A percentile compares a stretch with the other conserved stretches of the same genome.
Evolutionary conservation across 2,113 vertebrate genomes (phyloP).

Genomic region (Parotia lawesii): DNA sequence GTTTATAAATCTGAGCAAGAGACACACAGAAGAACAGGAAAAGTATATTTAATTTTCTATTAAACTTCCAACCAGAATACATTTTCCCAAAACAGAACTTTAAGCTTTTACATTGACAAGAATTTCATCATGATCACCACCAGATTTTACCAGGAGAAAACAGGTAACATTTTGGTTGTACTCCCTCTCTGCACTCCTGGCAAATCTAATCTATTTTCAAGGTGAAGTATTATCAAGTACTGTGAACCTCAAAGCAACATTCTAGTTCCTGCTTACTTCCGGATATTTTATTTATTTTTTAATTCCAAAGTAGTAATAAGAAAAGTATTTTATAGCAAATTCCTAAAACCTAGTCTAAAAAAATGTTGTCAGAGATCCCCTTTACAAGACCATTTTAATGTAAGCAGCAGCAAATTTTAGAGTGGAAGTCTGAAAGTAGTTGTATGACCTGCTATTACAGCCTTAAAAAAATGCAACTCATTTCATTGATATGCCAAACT

Average conservation of each 20-base stretch:
- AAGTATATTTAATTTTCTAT: constrained; percentile 73
- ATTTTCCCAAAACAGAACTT: constrained; percentile 39
- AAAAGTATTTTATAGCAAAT: constrained; percentile 53
- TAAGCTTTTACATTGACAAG: constrained; percentile 16
- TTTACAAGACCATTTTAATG: constrained; percentile 15
- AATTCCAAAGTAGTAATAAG: constrained; percentile 24
- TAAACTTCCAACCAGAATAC: constrained; percentile 63
- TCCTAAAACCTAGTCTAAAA: constrained; percentile 19
- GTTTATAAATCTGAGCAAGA: neutral
- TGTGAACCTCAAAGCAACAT: constrained; percentile 13
- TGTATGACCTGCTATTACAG: neutral
- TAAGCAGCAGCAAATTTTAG: constrained; percentile 17
- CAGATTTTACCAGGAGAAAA: constrained; percentile 16
- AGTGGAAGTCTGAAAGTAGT: constrained; percentile 17
- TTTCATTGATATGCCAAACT: neutral
- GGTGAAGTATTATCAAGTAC: neutral
- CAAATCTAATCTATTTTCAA: neutral
- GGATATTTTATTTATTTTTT: neutral
- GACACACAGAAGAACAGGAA: constrained; percentile 45
- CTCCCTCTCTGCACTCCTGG: neutral
- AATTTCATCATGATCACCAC: constrained; percentile 41
- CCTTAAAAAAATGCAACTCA: constrained; percentile 10
- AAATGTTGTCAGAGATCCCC: constrained; percentile 5
- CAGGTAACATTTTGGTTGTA: neutral
- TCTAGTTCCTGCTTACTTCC: constrained; percentile 8